phyloP scores from a whole-genome alignment of 1,140 invertebrate species.

The Scaptomyza hsui region DNA sequence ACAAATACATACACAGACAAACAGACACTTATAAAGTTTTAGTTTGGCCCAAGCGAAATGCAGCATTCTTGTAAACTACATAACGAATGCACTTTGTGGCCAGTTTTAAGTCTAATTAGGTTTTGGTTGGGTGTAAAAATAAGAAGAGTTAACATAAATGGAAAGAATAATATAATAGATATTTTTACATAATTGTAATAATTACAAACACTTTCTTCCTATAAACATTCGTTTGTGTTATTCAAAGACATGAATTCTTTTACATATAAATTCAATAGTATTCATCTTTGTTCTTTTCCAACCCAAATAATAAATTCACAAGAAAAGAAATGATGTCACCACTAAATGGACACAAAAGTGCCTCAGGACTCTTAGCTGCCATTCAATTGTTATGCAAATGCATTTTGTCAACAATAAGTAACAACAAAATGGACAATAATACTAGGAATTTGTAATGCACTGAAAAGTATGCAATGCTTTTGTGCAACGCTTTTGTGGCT shows the following conservation, averaged over 20 bases:
- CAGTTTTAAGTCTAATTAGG: not conserved
- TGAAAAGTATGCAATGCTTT: slow-evolving; percentile 16
- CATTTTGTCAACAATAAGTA: not conserved
- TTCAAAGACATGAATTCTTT: not conserved
- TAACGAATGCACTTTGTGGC: slow-evolving; percentile 6
- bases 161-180: too few relatives aligned
- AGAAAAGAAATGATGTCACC: not conserved
- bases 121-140: not conserved
- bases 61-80: not conserved
- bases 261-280: not conserved
- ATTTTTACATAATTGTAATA: too few relatives aligned
- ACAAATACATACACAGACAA: slow-evolving; percentile 1
- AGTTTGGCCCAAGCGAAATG: not conserved
- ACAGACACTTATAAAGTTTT: not conserved
- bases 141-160: too few relatives aligned
- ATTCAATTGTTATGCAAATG: slow-evolving; percentile 1
- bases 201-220: too few relatives aligned
- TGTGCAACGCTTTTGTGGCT: not conserved
- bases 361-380: not conserved
- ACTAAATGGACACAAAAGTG: slow-evolving; percentile 4
- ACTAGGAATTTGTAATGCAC: not conserved
- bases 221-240: too few relatives aligned
- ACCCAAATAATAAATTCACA: not conserved
- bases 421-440: not conserved
- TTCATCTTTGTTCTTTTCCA: not conserved